Evolutionary conservation across 2,113 vertebrate species (phyloP).

Genomic region (Ictidomys tridecemlineatus): DNA sequence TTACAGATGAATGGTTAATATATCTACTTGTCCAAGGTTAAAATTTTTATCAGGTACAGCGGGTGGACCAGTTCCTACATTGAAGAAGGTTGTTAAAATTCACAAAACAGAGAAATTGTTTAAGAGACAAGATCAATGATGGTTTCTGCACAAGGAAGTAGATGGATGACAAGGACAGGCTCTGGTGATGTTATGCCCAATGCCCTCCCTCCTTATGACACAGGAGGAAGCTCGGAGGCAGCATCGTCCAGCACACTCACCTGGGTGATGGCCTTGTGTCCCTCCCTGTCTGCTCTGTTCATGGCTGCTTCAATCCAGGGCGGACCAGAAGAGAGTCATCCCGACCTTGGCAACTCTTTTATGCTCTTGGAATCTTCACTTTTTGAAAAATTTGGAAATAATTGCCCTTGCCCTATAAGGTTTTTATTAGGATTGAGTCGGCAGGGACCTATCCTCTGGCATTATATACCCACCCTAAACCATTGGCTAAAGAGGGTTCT

Average conservation of each 20-base stretch:
- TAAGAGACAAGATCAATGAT: slow-evolving; percentile 57
- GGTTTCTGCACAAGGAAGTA: slow-evolving; percentile 12
- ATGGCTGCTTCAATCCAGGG: background rate
- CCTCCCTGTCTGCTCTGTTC: background rate
- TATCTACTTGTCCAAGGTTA: background rate
- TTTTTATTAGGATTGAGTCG: background rate
- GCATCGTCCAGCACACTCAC: background rate
- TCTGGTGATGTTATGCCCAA: background rate
- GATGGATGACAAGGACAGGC: slow-evolving; percentile 25
- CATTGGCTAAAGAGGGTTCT: background rate
- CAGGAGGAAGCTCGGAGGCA: background rate
- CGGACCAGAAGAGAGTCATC: background rate
- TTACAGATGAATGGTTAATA: background rate
- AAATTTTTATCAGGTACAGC: slow-evolving; percentile 38
- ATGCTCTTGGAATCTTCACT: background rate
- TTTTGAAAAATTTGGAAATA: background rate
- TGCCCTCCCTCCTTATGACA: background rate
- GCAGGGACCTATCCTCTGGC: background rate
- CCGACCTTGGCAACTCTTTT: background rate
- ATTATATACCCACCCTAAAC: background rate
- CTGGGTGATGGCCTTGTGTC: too few species aligned
- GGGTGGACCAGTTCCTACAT: background rate
- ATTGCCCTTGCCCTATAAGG: background rate
- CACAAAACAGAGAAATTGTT: slow-evolving; percentile 51
- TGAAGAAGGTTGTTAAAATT: slow-evolving; percentile 50